phyloP scores from a whole-genome alignment of 2,797 vertebrate genomes.

The Muraenolepis orangiensis region DNA sequence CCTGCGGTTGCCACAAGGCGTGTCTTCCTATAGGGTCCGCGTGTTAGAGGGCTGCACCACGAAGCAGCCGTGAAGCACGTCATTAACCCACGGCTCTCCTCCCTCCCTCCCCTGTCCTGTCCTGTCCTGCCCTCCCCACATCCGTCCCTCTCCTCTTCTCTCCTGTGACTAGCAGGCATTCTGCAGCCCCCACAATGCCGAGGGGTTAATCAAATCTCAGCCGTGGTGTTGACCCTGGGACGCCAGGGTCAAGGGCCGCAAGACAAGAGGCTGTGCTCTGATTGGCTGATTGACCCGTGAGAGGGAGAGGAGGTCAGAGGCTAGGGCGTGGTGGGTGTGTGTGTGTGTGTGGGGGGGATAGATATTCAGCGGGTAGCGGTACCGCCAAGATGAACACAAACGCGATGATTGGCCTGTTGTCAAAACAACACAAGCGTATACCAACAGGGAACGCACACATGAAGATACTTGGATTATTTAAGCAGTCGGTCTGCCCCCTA shows the following conservation, averaged over 20 bases:
- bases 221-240: constrained; percentile 64
- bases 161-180: constrained; percentile 50
- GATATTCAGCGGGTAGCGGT: constrained; percentile 34
- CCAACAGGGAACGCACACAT: neutral
- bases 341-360: constrained; percentile 52
- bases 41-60: neutral
- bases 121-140: neutral
- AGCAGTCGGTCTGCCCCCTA: neutral
- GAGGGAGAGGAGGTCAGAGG: constrained; percentile 49
- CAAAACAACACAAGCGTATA: neutral
- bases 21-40: neutral
- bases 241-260: constrained; percentile 44
- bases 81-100: neutral
- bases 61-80: neutral
- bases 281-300: constrained; percentile 55
- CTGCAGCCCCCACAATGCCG: constrained; percentile 49
- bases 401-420: neutral
- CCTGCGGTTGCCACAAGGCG: neutral
- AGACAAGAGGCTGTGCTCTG: constrained; percentile 32
- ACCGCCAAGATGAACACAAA: constrained; percentile 18
- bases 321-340: constrained; percentile 42
- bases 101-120: neutral
- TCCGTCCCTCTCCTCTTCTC: constrained; percentile 5
- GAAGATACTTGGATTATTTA: neutral
- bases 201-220: constrained; percentile 68